Evolutionary conservation across 2,888 invertebrate genomes (phyloP), one percentile per base, ranked within the genome.

Genomic region (Teleogryllus oceanicus): DNA sequence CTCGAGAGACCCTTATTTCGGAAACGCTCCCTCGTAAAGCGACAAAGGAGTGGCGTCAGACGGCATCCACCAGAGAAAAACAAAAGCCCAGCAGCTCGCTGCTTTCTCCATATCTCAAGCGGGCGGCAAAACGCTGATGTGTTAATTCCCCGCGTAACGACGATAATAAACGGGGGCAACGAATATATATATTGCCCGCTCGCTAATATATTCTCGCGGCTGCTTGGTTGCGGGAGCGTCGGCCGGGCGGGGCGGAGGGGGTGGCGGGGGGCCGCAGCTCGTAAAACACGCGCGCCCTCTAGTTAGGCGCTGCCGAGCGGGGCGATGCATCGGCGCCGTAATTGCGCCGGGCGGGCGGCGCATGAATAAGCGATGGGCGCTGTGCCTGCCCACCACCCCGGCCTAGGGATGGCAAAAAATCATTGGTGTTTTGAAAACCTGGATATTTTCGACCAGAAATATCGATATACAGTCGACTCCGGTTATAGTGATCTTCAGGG

Each of bases 41-140:
- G 37, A 37, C 37, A 37, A 37, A 37, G 37, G 5, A 37, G 24
- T 24, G 24, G 37, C 37, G 37, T 37, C 37, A 8, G 37, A 37
- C 37, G 37, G 37, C 37, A 37, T 37, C 37, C 37, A 1, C 37
- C 37, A 37, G 37, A 37, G 5, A 8, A 37, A 37, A 37, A 37
- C 0, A 37, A 37, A 37, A 37, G 37, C 37, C 37, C 37, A 37
- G 37, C 37, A 37, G 37, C 37, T 8, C 37, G 8, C 37, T 18
- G 62, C 62, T 62, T 62, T 62, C n/a, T 62, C 62, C 62, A n/a
- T 62, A 62, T 62, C 62, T 62, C 62, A 62, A 18, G n/a, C 62
- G 62, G 62, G 62, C n/a, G 62, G 62, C 16, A 62, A 37, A 62
- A 62, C 62, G 62, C n/a, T 62, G 62, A 62, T 62, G 62, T 62